A percentile compares a stretch with the other conserved stretches of the same genome.
Evolutionary conservation across 2,797 vertebrate species (phyloP).

Genomic region (Sardinella longiceps): DNA sequence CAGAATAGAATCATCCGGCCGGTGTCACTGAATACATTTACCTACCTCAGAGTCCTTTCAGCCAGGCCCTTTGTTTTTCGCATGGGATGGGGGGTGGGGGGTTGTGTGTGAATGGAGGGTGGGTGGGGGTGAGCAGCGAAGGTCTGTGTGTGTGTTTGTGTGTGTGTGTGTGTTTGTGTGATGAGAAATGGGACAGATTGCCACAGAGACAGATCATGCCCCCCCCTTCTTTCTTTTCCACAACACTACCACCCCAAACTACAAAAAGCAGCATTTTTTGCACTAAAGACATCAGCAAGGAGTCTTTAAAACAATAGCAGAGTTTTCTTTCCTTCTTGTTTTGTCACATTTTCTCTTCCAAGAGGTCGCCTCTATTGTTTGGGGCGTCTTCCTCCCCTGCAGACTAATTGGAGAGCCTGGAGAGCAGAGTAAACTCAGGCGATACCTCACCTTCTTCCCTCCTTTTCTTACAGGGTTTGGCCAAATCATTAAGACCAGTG

Average conservation of each 20-base stretch:
- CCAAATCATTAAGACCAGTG: constrained; percentile 71
- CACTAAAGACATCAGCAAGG: constrained; percentile 52
- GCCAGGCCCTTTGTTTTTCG: constrained; percentile 76
- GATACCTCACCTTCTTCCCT: constrained; percentile 54
- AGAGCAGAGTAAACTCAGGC: constrained; percentile 65
- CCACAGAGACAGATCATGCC: constrained; percentile 81
- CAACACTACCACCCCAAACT: constrained; percentile 49
- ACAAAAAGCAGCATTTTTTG: constrained; percentile 53
- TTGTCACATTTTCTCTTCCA: constrained; percentile 66
- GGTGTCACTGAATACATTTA: constrained; percentile 99
- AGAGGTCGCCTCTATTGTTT: constrained; percentile 59
- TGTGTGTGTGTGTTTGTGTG: constrained; percentile 31
- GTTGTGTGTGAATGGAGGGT: constrained; percentile 80
- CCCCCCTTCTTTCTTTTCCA: background rate
- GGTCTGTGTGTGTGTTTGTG: background rate
- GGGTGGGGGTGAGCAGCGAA: constrained; percentile 55
- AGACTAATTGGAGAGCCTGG: constrained; percentile 75
- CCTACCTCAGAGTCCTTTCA: constrained; percentile 97
- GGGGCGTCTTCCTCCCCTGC: constrained; percentile 63
- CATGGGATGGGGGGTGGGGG: constrained; percentile 73
- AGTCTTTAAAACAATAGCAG: constrained; percentile 56
- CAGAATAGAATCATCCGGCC: constrained; percentile 99
- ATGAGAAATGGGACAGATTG: constrained; percentile 72
- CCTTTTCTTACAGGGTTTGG: constrained; percentile 70
- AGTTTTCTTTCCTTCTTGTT: constrained; percentile 55